Base-by-base conservation (phyloP, 1,140 invertebrate genomes). In the Hylaeus anthracinus region DNA sequence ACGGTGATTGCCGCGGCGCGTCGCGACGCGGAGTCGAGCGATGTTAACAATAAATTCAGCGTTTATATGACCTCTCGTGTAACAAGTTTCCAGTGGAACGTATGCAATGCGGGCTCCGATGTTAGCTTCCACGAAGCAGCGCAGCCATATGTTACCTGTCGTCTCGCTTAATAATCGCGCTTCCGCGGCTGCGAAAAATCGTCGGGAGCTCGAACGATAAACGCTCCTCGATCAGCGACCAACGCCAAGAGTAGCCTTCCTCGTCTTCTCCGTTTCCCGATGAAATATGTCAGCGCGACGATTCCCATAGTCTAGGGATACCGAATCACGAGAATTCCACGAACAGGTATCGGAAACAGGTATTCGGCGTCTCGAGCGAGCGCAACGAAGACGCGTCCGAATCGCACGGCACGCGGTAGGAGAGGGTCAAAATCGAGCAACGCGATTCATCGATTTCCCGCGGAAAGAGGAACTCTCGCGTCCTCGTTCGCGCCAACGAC, bases 11-110 rank as follows among this genome's bases (percentile, higher is more conserved):
- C n/a, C 58, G 39, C 51, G 14, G 15, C 48, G 66, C 56, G 1
- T 5, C 5, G 58, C 58, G n/a, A 9, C 60, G 60, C 61, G 14
- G 39, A 26, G 67, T 15, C 60, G 39, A 51, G 5, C 61, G 61
- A 48, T 55, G 51, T 73, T 66, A 73, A 66, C 71, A 41, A 79
- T 73, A 72, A 79, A 79, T 79, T 48, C 77, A 73, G 5, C 51
- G 77, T 79, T 78, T 65, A 58, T 63, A 65, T 51, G 37, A 15
- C 12, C 12, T 37, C 6, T 3, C n/a, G 43, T 66, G 51, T 51
- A 79, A 79, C 77, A 56, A 79, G 71, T 73, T 73, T 66, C 71
- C 51, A 39, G 8, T 6, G 70, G 37, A 37, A 15, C 9, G 9
- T 53, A 51, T 10, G 39, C 58, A 15, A 71, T 43, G 45, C 67